These are phyloP conservation scores for Episyrphus balteatus DNA, from an alignment of 1,140 invertebrate genomes.

Conservation along the genomic window DNA sequence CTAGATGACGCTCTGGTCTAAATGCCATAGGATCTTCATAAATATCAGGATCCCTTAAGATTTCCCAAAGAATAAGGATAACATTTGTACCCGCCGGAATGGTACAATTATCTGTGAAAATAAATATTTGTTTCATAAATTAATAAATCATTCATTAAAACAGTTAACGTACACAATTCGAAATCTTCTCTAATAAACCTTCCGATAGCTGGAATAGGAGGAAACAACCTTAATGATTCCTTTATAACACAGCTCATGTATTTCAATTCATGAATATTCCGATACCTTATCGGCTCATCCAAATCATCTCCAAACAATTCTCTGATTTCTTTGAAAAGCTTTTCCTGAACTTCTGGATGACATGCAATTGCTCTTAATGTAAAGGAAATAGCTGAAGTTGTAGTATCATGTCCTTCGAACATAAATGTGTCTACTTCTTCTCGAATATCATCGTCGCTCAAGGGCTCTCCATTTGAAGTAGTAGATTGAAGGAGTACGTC, in stretches of 20 bases:
- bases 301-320: slow-evolving; percentile 37
- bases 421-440: slow-evolving; percentile 59
- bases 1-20: slow-evolving; percentile 44
- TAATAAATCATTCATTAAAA: not conserved
- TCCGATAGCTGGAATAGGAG: slow-evolving; percentile 48
- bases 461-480: slow-evolving; percentile 34
- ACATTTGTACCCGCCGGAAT: slow-evolving; percentile 35
- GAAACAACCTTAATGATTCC: slow-evolving; percentile 46
- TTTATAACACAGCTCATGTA: slow-evolving; percentile 50
- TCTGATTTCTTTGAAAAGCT: slow-evolving; percentile 45
- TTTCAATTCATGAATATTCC: slow-evolving; percentile 44
- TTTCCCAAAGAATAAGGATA: slow-evolving; percentile 35
- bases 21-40: slow-evolving; percentile 36
- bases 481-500: slow-evolving; percentile 54
- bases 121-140: not conserved
- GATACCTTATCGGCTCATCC: slow-evolving; percentile 26
- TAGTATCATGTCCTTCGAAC: slow-evolving; percentile 42
- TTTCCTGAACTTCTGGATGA: slow-evolving; percentile 37
- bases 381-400: slow-evolving; percentile 20
- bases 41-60: slow-evolving; percentile 15
- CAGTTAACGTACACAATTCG: slow-evolving; percentile 16
- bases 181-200: slow-evolving; percentile 42
- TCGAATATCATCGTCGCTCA: slow-evolving; percentile 50
- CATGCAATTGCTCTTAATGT: slow-evolving; percentile 18
- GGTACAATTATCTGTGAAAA: not conserved